Evolutionary conservation across 2,113 vertebrate species (phyloP), one percentile per base, ranked within the genome.

Genomic region (Edolisoma coerulescens): DNA sequence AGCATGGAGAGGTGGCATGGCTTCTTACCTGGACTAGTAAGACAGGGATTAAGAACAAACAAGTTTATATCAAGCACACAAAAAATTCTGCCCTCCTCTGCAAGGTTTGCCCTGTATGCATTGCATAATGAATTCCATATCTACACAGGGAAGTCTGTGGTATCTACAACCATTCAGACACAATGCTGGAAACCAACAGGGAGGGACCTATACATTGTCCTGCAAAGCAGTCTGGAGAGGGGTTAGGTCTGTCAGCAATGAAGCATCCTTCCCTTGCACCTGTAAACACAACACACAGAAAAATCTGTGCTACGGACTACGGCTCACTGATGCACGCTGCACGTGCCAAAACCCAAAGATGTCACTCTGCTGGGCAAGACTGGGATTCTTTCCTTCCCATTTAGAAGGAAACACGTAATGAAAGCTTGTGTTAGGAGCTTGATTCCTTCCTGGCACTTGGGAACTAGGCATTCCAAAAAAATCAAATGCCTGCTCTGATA

Each of bases 231-330:
- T 47, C 68, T 52, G 50, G 77, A 54, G 74, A 74, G 22, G 16
- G 3, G 15, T 54, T 53, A 69, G 22, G 41, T 50, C 53, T 89
- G 57, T 61, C 39, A 65, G 44, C 26, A 85, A n/a, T 12, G 4
- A 53, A 93, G 26, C 37, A 42, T 50, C 76, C 21, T 42, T 10
- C n/a, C 49, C 81, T 79, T 65, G 27, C 70, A 69, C n/a, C 35
- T 49, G n/a, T 22, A 69, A 78, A 64, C 20, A 49, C 17, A 68
- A 70, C 33, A 45, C 1, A 52, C 1, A 8, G 15, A 77, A 64
- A 59, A 74, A 52, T 24, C 47, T 0, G 0, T 10, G 24, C 30
- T 28, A 52, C 0, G 0, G 44, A 47, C 56, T 26, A 26, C 0
- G 1, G 44, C 68, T 87, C 18, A 5, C 16, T 30, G 53, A 65